phyloP scores from a whole-genome alignment of 2,888 invertebrate species.

The Rutpela maculata region DNA sequence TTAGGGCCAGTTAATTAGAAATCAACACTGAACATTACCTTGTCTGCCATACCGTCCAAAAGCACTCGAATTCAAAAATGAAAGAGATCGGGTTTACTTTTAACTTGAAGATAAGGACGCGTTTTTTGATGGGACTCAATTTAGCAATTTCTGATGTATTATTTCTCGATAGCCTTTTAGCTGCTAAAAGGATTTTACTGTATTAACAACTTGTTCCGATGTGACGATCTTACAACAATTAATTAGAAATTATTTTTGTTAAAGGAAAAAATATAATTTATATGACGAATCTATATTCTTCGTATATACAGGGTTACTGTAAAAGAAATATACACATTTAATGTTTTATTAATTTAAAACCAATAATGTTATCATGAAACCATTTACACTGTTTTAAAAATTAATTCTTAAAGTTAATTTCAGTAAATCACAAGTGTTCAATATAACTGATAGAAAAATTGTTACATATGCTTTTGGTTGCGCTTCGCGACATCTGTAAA shows the following conservation, averaged over 20 bases:
- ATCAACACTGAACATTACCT: constrained; percentile 65
- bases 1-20: constrained; percentile 70
- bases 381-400: too few species aligned
- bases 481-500: too few species aligned
- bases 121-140: constrained; percentile 14
- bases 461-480: too few species aligned
- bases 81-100: constrained; percentile 15
- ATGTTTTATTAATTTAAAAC: too few species aligned
- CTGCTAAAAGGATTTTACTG: not conserved
- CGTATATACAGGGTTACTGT: too few species aligned
- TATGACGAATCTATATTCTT: too few species aligned
- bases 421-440: too few species aligned
- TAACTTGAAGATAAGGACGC: constrained; percentile 16
- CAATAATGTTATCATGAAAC: too few species aligned
- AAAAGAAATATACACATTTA: too few species aligned
- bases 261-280: not conserved
- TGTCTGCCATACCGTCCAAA: constrained; percentile 11
- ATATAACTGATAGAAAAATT: too few species aligned
- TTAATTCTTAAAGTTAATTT: too few species aligned
- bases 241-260: not conserved
- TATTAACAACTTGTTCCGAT: not conserved
- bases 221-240: not conserved
- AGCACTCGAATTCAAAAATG: constrained; percentile 14
- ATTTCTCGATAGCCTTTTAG: constrained; percentile 6
- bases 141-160: constrained; percentile 5